phyloP scores from a whole-genome alignment of 2,888 invertebrate genomes.

The Nebria brevicollis region DNA sequence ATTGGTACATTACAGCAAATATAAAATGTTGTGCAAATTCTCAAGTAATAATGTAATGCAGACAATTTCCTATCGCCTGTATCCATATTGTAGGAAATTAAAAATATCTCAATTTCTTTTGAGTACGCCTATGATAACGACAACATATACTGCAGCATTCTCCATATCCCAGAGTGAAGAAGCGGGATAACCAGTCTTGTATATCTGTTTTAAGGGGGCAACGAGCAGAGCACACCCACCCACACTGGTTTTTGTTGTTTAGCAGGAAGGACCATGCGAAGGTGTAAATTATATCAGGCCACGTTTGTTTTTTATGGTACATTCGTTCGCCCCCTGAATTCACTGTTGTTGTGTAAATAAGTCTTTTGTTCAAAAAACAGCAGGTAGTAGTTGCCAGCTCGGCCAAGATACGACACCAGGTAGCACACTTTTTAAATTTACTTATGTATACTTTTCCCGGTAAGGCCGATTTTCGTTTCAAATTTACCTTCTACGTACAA shows the following conservation, averaged over 20 bases:
- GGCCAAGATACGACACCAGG: background rate
- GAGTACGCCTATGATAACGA: background rate
- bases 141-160: background rate
- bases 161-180: background rate
- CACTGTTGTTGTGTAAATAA: slow-evolving; percentile 40
- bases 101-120: background rate
- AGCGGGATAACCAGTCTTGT: background rate
- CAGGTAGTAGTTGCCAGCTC: background rate
- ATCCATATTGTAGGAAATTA: too few species aligned
- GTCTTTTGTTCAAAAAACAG: slow-evolving; percentile 39
- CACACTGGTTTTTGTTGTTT: background rate
- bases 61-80: too few species aligned
- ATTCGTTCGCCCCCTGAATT: slow-evolving; percentile 27
- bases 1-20: too few species aligned
- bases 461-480: background rate
- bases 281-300: slow-evolving; percentile 44
- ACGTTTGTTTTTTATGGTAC: slow-evolving; percentile 24
- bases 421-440: background rate
- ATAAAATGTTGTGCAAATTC: too few species aligned
- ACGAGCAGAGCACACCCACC: background rate
- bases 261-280: slow-evolving; percentile 19
- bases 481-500: slow-evolving; percentile 36
- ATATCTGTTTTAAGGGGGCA: background rate
- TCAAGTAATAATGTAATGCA: too few species aligned
- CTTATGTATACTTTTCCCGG: background rate